Conservation (phyloP, 2,113 vertebrate genomes). For the Trichechus manatus region DNA sequence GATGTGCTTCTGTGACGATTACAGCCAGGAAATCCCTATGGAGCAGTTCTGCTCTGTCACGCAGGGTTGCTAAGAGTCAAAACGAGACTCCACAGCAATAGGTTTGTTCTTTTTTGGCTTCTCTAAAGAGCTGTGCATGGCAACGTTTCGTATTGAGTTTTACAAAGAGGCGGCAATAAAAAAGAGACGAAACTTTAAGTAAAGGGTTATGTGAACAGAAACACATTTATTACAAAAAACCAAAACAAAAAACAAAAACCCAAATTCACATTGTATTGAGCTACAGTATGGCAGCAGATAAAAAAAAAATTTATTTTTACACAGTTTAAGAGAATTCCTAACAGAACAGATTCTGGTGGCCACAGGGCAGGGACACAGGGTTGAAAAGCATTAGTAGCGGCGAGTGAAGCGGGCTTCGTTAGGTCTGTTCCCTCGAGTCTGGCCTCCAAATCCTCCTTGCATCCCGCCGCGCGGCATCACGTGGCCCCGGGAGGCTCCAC, state of each 20-base stretch:
- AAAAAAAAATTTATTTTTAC: constrained; percentile 86
- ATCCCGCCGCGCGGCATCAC: constrained; percentile 92
- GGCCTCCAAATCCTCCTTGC: constrained; percentile 94
- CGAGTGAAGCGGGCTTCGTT: constrained; percentile 89
- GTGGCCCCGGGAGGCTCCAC: constrained; percentile 93
- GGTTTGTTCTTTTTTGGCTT: neutral
- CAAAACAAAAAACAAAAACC: constrained; percentile 38
- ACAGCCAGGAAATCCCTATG: too few species aligned
- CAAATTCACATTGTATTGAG: constrained; percentile 88
- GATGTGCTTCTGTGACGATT: too few species aligned
- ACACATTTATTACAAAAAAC: constrained; percentile 89
- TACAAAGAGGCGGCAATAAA: constrained; percentile 86
- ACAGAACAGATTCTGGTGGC: constrained; percentile 77
- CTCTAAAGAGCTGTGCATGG: neutral
- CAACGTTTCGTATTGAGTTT: constrained; percentile 65
- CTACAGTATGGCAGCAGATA: constrained; percentile 89
- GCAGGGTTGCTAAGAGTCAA: too few species aligned
- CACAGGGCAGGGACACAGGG: constrained; percentile 78
- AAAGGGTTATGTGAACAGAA: constrained; percentile 83
- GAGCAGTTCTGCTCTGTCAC: neutral
- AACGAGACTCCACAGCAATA: too few species aligned
- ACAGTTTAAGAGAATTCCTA: constrained; percentile 83
- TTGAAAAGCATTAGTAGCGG: constrained; percentile 87
- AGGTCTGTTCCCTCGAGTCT: constrained; percentile 87
- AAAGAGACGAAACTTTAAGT: constrained; percentile 72